Base-by-base conservation (phyloP, 23 tunicate species). In the Ascidia mentula region DNA sequence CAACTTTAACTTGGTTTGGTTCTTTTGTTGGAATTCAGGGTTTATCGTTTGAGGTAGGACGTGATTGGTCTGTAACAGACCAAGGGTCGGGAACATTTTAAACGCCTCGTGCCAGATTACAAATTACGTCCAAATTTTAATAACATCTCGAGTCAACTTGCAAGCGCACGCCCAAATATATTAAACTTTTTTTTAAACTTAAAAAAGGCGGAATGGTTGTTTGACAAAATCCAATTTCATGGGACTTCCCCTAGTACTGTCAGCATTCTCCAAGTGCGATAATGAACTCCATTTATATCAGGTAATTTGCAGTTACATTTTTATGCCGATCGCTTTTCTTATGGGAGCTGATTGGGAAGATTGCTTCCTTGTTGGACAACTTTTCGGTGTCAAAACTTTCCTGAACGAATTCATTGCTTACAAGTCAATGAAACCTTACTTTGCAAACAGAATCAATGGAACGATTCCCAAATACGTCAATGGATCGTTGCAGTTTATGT, bases 331-430 rank as follows among this genome's bases (percentile, higher is more conserved):
- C 12, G 90, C 96, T 22, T 85, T 85, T 40, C 38, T 90, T 74
- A 80, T 90, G 90, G 96, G 89, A 60, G 90, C 87, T 0, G 87
- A 85, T 32, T 77, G 79, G 83, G 83, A 85, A 65, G 96, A 83
- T 45, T 87, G 92, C 37, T 73, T 71, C 22, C 17, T 79, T 24
- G 92, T 92, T 40, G 98, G 98, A n/a, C 65, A 88, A 46, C 39
- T 89, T 33, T 83, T 89, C 31, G 95, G 95, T n/a, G 40, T 79
- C 37, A 92, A 92, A 69, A 87, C 98, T 37, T 84, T 92, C 79
- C 69, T 92, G 69, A 92, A 89, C 78, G 98, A 92, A 79, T 87
- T 92, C 36, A 71, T 92, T 0, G 98, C 98, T 17, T 92, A 88
- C 72, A 38, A 82, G 38, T 31, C 40, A 6, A 75, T 92, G 82